These are phyloP conservation scores for Calcarius lapponicus DNA, from an alignment of 2,797 vertebrate genomes.

Conservation along the genomic window DNA sequence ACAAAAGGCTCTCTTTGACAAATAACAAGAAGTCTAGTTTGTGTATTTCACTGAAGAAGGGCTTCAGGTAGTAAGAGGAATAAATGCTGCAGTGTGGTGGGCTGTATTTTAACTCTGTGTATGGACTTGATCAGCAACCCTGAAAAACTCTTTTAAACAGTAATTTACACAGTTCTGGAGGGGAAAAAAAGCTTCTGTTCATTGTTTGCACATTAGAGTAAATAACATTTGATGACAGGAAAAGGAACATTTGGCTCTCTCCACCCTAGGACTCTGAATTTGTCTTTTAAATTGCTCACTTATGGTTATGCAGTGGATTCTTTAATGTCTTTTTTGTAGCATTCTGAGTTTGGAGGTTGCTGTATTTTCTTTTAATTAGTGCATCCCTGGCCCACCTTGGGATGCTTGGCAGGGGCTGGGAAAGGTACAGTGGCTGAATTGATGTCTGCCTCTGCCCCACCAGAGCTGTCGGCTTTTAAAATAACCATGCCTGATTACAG, in stretches of 20 bases:
- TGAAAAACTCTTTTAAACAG: constrained; percentile 9
- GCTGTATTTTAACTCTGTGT: neutral
- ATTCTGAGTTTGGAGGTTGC: neutral
- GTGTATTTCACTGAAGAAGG: neutral
- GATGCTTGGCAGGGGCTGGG: neutral
- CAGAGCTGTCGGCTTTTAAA: neutral
- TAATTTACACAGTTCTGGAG: neutral
- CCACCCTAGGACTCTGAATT: constrained; percentile 18
- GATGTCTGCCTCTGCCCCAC: neutral
- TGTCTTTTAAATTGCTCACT: constrained; percentile 47
- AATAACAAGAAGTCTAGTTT: neutral
- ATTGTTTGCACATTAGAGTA: constrained; percentile 60
- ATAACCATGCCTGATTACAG: neutral
- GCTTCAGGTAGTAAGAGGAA: neutral
- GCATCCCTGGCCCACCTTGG: neutral
- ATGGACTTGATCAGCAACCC: neutral
- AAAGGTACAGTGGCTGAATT: constrained; percentile 1
- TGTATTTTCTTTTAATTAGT: constrained; percentile 14
- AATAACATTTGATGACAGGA: constrained; percentile 60
- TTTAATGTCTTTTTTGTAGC: neutral
- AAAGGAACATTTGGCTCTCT: constrained; percentile 45
- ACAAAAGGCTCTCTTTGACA: constrained; percentile 11
- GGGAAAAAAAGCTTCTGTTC: constrained; percentile 29
- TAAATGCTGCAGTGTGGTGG: neutral
- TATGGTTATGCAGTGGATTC: neutral